Percentiles rank a stretch among this genome's conserved stretches.
Evolutionary conservation across 53 echinoderm and acorn worm genomes (phyloP).

Genomic region (Patiria pectinifera): DNA sequence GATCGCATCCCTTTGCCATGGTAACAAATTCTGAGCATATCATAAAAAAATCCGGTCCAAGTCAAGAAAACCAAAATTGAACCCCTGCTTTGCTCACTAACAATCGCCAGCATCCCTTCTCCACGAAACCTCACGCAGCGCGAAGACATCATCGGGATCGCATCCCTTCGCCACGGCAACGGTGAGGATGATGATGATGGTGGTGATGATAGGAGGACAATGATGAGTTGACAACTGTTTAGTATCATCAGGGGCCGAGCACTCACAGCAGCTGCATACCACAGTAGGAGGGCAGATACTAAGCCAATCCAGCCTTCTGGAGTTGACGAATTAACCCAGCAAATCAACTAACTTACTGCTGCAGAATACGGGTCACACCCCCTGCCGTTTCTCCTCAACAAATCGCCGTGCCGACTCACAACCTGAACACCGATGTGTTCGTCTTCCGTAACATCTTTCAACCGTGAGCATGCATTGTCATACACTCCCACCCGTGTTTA

Average conservation of each 20-base stretch:
- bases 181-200: not conserved
- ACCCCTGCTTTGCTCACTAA: too few species aligned
- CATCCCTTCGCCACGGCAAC: constrained; percentile 11
- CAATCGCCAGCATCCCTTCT: not conserved
- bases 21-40: not conserved
- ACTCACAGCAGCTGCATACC: constrained; percentile 17
- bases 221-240: constrained; percentile 42
- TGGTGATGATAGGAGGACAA: not conserved
- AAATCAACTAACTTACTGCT: not conserved
- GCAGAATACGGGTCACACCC: not conserved
- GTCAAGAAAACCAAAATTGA: too few species aligned
- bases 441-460: not conserved
- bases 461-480: not conserved
- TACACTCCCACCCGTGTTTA: not conserved
- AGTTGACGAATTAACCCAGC: constrained; percentile 30
- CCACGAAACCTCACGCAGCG: not conserved
- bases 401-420: constrained; percentile 2
- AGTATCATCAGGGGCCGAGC: constrained; percentile 8
- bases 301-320: not conserved
- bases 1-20: not conserved
- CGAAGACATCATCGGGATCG: not conserved
- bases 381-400: not conserved
- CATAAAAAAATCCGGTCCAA: too few species aligned
- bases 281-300: constrained; percentile 19
- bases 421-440: not conserved